Conservation (phyloP, 2,797 vertebrate genomes). For the Siniperca undulata region DNA sequence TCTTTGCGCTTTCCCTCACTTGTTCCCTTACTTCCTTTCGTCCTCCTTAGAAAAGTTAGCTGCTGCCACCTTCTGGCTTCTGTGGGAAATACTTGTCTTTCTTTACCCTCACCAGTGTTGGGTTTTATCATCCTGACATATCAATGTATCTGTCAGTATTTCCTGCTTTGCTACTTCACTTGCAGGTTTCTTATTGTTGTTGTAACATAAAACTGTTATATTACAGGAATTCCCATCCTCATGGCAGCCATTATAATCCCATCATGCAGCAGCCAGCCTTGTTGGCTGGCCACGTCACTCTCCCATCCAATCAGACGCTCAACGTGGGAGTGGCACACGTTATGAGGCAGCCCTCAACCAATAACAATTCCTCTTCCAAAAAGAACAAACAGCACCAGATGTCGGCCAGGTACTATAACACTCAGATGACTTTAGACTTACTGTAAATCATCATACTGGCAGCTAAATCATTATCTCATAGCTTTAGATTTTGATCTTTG, state of each 20-base stretch:
- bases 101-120: not conserved
- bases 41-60: slow-evolving; percentile 48
- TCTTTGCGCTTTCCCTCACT: slow-evolving; percentile 56
- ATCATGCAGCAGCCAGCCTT: slow-evolving; percentile 99
- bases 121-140: not conserved
- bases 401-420: slow-evolving; percentile 87
- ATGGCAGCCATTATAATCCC: slow-evolving; percentile 97
- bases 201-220: slow-evolving; percentile 11
- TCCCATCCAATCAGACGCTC: slow-evolving; percentile 95
- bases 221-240: slow-evolving; percentile 93
- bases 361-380: slow-evolving; percentile 89
- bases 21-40: slow-evolving; percentile 23
- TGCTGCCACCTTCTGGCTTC: slow-evolving; percentile 83
- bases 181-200: slow-evolving; percentile 8
- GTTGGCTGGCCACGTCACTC: slow-evolving; percentile 93
- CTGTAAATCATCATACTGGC: not conserved
- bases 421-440: not conserved
- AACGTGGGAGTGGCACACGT: slow-evolving; percentile 98
- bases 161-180: not conserved
- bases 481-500: not conserved
- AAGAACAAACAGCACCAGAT: slow-evolving; percentile 97
- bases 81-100: slow-evolving; percentile 42
- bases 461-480: not conserved
- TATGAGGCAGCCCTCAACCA: slow-evolving; percentile 95
- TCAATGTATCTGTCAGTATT: not conserved